Conservation (phyloP, 2,888 invertebrate species). For the Torymus tubicola region DNA sequence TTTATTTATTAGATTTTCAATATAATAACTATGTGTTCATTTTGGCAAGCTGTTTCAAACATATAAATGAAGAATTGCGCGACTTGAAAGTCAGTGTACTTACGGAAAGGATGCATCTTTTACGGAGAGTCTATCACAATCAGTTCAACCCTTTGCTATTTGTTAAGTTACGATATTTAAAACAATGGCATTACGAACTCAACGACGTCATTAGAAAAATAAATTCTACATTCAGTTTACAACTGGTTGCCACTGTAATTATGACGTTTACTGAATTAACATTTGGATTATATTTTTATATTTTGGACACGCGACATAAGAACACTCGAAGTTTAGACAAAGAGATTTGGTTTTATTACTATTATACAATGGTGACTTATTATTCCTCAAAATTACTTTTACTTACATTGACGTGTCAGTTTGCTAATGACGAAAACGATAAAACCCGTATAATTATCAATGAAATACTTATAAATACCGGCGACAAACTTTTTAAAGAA, state of each 20-base stretch:
- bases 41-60: constrained; percentile 63
- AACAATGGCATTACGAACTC: constrained; percentile 65
- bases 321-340: neutral
- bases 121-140: constrained; percentile 68
- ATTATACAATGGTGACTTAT: constrained; percentile 58
- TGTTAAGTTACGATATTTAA: constrained; percentile 63
- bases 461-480: constrained; percentile 63
- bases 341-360: constrained; percentile 63
- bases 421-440: constrained; percentile 59
- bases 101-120: constrained; percentile 66
- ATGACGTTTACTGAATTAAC: constrained; percentile 67
- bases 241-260: constrained; percentile 62
- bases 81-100: constrained; percentile 60
- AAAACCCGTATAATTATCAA: constrained; percentile 63
- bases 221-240: constrained; percentile 64
- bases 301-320: constrained; percentile 39
- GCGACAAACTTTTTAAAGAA: constrained; percentile 62
- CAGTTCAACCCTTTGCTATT: constrained; percentile 65
- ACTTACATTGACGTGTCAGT: constrained; percentile 62
- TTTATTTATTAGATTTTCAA: constrained; percentile 61
- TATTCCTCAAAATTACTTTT: constrained; percentile 58
- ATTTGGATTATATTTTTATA: constrained; percentile 67
- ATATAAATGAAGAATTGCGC: constrained; percentile 62
- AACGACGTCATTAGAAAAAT: constrained; percentile 62
- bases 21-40: constrained; percentile 65